Evolutionary conservation across 2,797 vertebrate species (phyloP).

Genomic region (Chlorospingus semifuscus): DNA sequence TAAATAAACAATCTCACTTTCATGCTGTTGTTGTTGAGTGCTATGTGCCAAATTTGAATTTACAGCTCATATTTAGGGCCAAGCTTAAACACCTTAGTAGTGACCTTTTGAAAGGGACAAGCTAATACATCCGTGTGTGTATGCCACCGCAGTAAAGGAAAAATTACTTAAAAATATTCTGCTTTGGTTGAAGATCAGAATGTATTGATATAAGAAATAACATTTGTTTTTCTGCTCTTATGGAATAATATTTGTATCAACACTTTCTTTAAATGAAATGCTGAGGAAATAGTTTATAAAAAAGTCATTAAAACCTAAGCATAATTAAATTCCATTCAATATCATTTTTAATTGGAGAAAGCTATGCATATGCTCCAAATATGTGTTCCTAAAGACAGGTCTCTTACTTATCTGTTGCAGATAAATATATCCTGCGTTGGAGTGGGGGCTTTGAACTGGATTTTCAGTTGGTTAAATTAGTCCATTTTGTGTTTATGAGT

Average conservation of each 20-base stretch:
- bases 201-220: neutral
- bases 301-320: neutral
- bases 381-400: neutral
- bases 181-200: neutral
- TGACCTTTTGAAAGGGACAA: neutral
- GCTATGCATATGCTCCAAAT: neutral
- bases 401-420: neutral
- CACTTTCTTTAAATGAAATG: neutral
- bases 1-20: neutral
- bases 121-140: neutral
- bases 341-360: neutral
- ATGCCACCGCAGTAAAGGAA: neutral
- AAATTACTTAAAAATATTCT: neutral
- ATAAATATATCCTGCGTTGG: neutral
- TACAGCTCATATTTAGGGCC: neutral
- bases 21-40: neutral
- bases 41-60: neutral
- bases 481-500: neutral
- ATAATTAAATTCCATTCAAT: neutral
- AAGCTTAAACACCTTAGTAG: neutral
- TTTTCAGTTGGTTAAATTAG: neutral
- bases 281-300: neutral
- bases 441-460: neutral
- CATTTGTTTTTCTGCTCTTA: neutral
- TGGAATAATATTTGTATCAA: neutral